Conservation (phyloP, 92 coral and sea anemone species). For the Epizoanthus fatuus region DNA sequence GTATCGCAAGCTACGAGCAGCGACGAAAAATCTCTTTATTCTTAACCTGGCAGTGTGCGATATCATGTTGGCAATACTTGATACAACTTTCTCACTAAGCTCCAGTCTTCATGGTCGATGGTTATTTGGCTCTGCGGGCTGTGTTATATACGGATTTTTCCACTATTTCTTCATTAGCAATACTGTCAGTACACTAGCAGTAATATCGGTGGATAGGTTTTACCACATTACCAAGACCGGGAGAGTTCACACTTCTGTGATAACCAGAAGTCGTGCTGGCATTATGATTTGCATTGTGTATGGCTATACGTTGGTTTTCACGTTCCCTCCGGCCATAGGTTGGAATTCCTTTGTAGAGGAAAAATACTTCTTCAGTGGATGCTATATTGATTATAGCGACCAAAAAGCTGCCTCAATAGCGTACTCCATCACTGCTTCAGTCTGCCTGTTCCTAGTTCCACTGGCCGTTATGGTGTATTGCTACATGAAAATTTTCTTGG, state of each 20-base stretch:
- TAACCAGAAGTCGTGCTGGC: conserved; percentile 73
- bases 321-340: conserved; percentile 91
- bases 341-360: conserved; percentile 90
- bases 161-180: conserved; percentile 88
- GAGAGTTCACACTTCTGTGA: conserved; percentile 71
- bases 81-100: conserved; percentile 76
- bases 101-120: conserved; percentile 74
- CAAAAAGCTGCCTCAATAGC: conserved; percentile 82
- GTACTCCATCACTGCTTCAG: conserved; percentile 81
- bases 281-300: conserved; percentile 69
- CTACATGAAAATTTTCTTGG: conserved; percentile 84
- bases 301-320: conserved; percentile 77
- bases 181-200: conserved; percentile 87
- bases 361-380: conserved; percentile 79
- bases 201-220: conserved; percentile 89
- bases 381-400: conserved; percentile 91
- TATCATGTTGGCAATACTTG: conserved; percentile 82
- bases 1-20: conserved; percentile 86
- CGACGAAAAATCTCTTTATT: conserved; percentile 89
- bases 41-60: conserved; percentile 92
- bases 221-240: conserved; percentile 91
- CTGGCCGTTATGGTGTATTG: conserved; percentile 84
- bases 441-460: conserved; percentile 81
- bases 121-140: conserved; percentile 85
- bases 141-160: conserved; percentile 84